These are phyloP conservation scores for Oryzias sinensis DNA, from an alignment of 2,797 vertebrate genomes.

Conservation along the genomic window DNA sequence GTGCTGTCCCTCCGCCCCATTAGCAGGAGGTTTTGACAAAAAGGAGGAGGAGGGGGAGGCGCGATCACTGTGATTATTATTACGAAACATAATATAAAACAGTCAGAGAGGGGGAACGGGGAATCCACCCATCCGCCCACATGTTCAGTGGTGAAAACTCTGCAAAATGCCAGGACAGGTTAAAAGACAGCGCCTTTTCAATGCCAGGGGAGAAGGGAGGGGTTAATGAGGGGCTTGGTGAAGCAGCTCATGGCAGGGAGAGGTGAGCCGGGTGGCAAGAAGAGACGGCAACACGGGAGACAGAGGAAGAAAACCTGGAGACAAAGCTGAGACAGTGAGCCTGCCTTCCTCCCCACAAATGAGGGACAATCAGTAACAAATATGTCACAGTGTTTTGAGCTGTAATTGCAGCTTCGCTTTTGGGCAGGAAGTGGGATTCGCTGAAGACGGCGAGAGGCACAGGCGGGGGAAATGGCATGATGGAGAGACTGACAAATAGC, in stretches of 20 bases:
- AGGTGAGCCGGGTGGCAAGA: constrained; percentile 28
- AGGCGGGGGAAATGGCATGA: constrained; percentile 43
- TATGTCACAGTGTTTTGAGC: constrained; percentile 60
- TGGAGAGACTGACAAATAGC: constrained; percentile 52
- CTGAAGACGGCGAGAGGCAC: constrained; percentile 58
- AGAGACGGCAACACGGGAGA: constrained; percentile 53
- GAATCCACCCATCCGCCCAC: constrained; percentile 74
- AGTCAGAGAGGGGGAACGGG: constrained; percentile 52
- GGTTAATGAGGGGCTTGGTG: constrained; percentile 76
- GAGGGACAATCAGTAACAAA: constrained; percentile 67
- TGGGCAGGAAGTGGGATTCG: constrained; percentile 44
- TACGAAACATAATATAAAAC: constrained; percentile 81
- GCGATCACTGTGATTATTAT: constrained; percentile 81
- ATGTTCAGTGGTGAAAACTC: constrained; percentile 63
- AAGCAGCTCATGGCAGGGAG: constrained; percentile 68
- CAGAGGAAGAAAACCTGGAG: constrained; percentile 57
- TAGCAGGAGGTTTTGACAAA: constrained; percentile 64
- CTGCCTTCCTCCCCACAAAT: constrained; percentile 51
- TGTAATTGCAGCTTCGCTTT: constrained; percentile 56
- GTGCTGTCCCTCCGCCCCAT: constrained; percentile 63
- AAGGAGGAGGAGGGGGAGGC: constrained; percentile 67
- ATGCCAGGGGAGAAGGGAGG: constrained; percentile 65
- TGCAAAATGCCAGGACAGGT: constrained; percentile 66
- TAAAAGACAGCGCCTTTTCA: constrained; percentile 78
- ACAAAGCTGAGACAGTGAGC: constrained; percentile 63